These are phyloP conservation scores for Electrophaes corylata DNA, from an alignment of 2,888 invertebrate species.

Conservation along the genomic window DNA sequence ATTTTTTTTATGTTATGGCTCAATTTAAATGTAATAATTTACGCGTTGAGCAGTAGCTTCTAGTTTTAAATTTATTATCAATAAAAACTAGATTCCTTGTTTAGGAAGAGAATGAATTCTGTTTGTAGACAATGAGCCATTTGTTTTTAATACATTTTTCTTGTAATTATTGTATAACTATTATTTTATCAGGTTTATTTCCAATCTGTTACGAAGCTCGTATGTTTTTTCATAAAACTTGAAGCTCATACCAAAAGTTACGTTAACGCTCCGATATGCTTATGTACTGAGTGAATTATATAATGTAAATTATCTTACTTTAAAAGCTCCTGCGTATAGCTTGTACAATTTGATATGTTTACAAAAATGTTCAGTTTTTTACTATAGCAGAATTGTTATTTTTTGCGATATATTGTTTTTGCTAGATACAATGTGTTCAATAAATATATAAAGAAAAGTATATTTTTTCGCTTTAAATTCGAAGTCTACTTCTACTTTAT, in stretches of 20 bases:
- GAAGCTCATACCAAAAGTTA: too few relatives aligned
- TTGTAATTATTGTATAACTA: too few relatives aligned
- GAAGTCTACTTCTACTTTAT: conserved; percentile 9
- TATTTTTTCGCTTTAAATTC: conserved; percentile 8
- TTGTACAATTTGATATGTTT: conserved; percentile 70
- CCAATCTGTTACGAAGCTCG: too few relatives aligned
- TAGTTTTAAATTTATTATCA: too few relatives aligned
- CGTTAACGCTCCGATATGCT: too few relatives aligned
- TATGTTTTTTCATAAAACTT: too few relatives aligned
- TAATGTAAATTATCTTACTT: conserved; percentile 13
- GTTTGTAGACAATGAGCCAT: too few relatives aligned
- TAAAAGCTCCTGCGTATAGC: conserved; percentile 54
- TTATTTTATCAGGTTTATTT: too few relatives aligned
- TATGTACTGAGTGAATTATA: background rate
- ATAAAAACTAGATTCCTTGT: too few relatives aligned
- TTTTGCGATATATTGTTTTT: background rate
- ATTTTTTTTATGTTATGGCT: background rate
- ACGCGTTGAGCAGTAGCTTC: background rate
- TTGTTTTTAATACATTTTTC: too few relatives aligned
- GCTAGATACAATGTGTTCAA: conserved; percentile 24
- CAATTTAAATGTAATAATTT: background rate
- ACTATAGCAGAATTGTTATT: background rate
- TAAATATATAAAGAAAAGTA: conserved; percentile 20
- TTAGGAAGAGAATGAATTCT: too few relatives aligned
- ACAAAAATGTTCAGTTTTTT: conserved; percentile 7